Percentiles rank a stretch among this genome's conserved stretches.
Evolutionary conservation across 2,797 vertebrate genomes (phyloP).

Genomic region (Emydoidea blandingii): DNA sequence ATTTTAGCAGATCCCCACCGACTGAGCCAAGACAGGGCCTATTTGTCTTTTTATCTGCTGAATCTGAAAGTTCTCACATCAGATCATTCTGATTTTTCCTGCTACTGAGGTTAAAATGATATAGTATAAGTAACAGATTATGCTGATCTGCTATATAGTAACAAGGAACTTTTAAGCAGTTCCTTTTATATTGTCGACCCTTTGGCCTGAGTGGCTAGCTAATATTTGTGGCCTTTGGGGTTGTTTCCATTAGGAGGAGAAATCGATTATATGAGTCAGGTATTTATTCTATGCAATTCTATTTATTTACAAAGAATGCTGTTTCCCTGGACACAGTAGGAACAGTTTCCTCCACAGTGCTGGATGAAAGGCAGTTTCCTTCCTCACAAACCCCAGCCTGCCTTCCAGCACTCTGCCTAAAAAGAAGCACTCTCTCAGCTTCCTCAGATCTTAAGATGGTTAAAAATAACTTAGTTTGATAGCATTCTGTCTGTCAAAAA

Average conservation of each 20-base stretch:
- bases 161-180: background rate
- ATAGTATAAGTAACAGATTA: background rate
- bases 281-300: background rate
- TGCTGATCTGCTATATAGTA: background rate
- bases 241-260: background rate
- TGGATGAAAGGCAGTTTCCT: background rate
- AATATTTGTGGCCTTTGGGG: background rate
- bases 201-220: background rate
- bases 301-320: background rate
- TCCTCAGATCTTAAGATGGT: background rate
- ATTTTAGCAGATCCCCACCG: background rate
- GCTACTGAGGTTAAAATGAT: background rate
- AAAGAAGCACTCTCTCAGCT: background rate
- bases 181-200: background rate
- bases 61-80: background rate
- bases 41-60: background rate
- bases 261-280: background rate
- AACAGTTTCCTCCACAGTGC: background rate
- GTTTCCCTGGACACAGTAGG: background rate
- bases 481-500: no score
- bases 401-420: background rate
- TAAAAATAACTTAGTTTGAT: no score
- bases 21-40: background rate
- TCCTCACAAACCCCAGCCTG: background rate
- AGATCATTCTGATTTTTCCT: conserved; percentile 20